Percentiles rank a stretch among this genome's conserved stretches.
These are phyloP conservation scores for Trichosurus vulpecula DNA, from an alignment of 2,797 vertebrate genomes.

Conservation along the genomic window DNA sequence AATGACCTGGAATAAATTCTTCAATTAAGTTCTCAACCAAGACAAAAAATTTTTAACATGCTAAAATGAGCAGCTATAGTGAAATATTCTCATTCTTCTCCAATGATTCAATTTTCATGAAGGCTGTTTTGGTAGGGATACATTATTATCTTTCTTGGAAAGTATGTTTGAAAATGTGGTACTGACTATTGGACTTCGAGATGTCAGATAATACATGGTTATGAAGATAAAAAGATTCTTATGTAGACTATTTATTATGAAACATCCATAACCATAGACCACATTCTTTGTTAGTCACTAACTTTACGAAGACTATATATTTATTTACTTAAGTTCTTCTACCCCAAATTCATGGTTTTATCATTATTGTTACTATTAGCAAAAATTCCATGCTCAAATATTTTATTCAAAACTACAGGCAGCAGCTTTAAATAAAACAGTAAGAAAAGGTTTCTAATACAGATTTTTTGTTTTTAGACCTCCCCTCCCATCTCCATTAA, in stretches of 20 bases:
- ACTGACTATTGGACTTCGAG: background rate
- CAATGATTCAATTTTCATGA: background rate
- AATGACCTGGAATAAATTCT: background rate
- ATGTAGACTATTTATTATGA: background rate
- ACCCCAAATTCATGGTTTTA: slow-evolving; percentile 20
- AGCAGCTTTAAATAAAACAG: slow-evolving; percentile 26
- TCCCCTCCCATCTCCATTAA: background rate
- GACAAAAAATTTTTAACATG: background rate
- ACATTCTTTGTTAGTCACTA: background rate
- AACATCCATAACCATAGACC: background rate
- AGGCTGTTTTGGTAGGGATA: background rate
- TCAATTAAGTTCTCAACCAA: background rate
- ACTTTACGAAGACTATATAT: background rate
- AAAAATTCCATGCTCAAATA: slow-evolving; percentile 15
- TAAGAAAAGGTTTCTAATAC: background rate
- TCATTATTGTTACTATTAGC: slow-evolving; percentile 20
- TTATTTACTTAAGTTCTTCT: slow-evolving; percentile 17
- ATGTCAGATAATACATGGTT: too few relatives aligned
- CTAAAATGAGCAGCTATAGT: background rate
- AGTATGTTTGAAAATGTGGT: slow-evolving; percentile 2
- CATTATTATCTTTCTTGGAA: background rate
- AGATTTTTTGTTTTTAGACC: background rate
- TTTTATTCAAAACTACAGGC: slow-evolving; percentile 20
- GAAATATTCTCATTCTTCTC: background rate
- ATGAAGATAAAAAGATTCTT: slow-evolving; percentile 10